Conservation (phyloP, 2,888 invertebrate genomes). For the Sialis lutaria region DNA sequence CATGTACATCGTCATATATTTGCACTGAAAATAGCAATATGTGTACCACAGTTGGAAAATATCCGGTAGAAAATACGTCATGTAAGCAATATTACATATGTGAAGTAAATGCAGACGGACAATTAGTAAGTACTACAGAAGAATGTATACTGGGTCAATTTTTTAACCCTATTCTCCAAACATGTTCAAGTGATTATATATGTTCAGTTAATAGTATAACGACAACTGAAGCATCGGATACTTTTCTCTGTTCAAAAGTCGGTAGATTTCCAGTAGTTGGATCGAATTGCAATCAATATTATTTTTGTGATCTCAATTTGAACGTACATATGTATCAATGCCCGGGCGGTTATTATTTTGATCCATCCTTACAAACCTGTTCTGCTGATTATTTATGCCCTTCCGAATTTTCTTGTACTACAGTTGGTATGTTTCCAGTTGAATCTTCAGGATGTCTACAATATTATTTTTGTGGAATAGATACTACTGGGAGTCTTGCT, state of each 20-base stretch:
- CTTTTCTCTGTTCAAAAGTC: background rate
- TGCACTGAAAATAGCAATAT: background rate
- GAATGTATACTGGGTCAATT: background rate
- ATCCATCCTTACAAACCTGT: conserved; percentile 2
- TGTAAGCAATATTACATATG: background rate
- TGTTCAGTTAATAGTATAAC: conserved; percentile 1
- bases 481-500: background rate
- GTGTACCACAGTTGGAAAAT: background rate
- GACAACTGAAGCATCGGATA: conserved; percentile 2
- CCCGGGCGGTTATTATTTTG: background rate
- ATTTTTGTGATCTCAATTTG: background rate
- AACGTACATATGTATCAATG: background rate
- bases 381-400: background rate
- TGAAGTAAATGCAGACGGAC: background rate
- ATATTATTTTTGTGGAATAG: background rate
- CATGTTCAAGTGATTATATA: conserved; percentile 8
- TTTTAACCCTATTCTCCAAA: background rate
- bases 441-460: background rate
- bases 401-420: background rate
- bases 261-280: background rate
- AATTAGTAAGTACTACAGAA: background rate
- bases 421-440: conserved; percentile 1
- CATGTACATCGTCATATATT: conserved; percentile 9
- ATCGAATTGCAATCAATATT: conserved; percentile 1
- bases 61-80: background rate